These are phyloP conservation scores for Pongo abelii DNA, from an alignment of 2,113 vertebrate genomes.

Conservation along the genomic window DNA sequence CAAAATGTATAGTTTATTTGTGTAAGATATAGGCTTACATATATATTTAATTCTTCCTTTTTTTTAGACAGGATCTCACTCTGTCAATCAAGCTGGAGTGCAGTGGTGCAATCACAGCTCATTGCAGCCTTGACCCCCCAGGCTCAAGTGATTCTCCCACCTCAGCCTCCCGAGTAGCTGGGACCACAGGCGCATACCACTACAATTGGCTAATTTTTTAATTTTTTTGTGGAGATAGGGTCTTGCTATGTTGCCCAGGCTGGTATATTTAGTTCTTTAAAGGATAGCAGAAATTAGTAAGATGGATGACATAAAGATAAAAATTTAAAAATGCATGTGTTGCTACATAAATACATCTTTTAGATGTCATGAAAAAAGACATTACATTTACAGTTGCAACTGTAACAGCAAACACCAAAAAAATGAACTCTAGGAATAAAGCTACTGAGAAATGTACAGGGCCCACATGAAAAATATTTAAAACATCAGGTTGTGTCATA, in stretches of 20 bases:
- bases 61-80: no score
- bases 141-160: no score
- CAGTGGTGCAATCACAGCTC: no score
- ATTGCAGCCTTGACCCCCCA: no score
- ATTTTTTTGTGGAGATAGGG: no score
- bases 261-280: background rate
- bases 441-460: background rate
- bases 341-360: background rate
- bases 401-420: background rate
- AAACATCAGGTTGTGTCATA: background rate
- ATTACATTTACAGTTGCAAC: background rate
- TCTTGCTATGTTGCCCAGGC: no score
- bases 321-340: background rate
- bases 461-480: background rate
- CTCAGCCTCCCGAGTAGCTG: no score
- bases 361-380: background rate
- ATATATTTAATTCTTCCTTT: no score
- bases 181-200: no score
- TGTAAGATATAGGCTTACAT: no score
- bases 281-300: conserved; percentile 16
- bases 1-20: background rate
- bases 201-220: no score
- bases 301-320: background rate
- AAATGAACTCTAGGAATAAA: background rate
- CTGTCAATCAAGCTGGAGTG: no score